Evolutionary conservation across 1,140 invertebrate genomes (phyloP), one percentile per base, ranked within the genome.

Genomic region (Sycophaga agraensis): DNA sequence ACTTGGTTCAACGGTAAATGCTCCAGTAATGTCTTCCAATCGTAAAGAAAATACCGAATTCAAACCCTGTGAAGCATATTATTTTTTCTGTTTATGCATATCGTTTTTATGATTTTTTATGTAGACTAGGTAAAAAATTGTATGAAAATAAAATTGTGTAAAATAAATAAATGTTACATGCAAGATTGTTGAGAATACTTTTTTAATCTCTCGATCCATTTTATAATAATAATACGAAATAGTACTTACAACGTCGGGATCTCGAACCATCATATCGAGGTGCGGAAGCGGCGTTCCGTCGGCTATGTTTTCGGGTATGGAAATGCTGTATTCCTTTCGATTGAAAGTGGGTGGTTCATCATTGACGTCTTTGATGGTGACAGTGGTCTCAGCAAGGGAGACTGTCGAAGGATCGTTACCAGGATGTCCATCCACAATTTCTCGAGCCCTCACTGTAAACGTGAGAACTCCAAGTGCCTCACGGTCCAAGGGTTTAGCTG

Each of bases 291-390:
- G 89, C 0, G 92, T 92, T 2, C 92, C 92, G 50, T 88, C 82
- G 0, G 89, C 86, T 3, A 92, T 87, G 69, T 93, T 93, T 75
- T 96, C 93, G 0, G 88, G 86, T 58, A 95, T 87, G 43, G 87
- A 86, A 7, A 93, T 89, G 39, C 81, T 84, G 76, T 93, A 95
- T 72, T 94, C 92, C 34, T 88, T 84, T 37, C 85, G 82, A 79
- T 91, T 91, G 76, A 93, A 93, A 14, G 82, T 80, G 0, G 96
- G 96, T 0, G 94, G 88, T 68, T 94, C 93, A 76, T 99, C 96
- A 78, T 98, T 98, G 0, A 97, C 92, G 79, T 97, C 95, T 70
- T 88, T 87, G 63, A 97, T 91, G 21, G 90, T 93, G 12, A 97
- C 86, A 0, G 87, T 92, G 9, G 92, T 88, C 40, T 88, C 86